phyloP scores from a whole-genome alignment of 1,140 invertebrate species.

The Rhagoletis pomonella region DNA sequence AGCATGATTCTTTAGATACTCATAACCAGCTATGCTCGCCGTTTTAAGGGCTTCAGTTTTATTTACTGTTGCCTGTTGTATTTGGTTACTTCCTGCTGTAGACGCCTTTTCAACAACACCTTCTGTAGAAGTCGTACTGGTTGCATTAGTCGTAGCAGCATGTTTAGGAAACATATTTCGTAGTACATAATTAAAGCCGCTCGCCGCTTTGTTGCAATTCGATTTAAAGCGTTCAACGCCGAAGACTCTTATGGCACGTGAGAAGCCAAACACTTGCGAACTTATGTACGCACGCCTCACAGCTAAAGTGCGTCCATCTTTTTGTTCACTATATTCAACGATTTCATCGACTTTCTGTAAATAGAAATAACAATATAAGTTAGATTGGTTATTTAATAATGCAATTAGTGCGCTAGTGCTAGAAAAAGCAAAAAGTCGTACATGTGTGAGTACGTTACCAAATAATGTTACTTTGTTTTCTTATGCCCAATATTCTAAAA shows the following conservation, averaged over 20 bases:
- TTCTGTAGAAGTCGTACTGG: not conserved
- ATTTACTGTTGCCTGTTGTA: conserved; percentile 65
- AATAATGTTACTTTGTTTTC: no score
- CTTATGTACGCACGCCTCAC: conserved; percentile 89
- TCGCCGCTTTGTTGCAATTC: conserved; percentile 86
- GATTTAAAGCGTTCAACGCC: conserved; percentile 91
- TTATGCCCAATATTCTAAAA: no score
- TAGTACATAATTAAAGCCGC: conserved; percentile 89
- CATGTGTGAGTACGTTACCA: no score
- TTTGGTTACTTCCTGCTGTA: conserved; percentile 60
- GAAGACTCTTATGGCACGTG: conserved; percentile 90
- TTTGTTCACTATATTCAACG: conserved; percentile 84
- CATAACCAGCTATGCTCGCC: conserved; percentile 84
- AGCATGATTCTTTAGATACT: conserved; percentile 84
- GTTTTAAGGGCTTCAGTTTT: conserved; percentile 82
- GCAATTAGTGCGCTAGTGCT: not conserved
- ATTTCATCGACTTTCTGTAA: conserved; percentile 90
- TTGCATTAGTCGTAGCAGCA: conserved; percentile 49
- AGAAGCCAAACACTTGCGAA: conserved; percentile 90
- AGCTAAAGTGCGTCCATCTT: conserved; percentile 85
- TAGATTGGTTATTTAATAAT: not conserved
- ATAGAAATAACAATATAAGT: conserved; percentile 62
- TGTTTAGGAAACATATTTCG: conserved; percentile 80
- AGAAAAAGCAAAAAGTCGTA: not conserved
- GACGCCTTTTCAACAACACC: conserved; percentile 8